Evolutionary conservation across 2,113 vertebrate species (phyloP), one percentile per base, ranked within the genome.

Genomic region (Panthera uncia): DNA sequence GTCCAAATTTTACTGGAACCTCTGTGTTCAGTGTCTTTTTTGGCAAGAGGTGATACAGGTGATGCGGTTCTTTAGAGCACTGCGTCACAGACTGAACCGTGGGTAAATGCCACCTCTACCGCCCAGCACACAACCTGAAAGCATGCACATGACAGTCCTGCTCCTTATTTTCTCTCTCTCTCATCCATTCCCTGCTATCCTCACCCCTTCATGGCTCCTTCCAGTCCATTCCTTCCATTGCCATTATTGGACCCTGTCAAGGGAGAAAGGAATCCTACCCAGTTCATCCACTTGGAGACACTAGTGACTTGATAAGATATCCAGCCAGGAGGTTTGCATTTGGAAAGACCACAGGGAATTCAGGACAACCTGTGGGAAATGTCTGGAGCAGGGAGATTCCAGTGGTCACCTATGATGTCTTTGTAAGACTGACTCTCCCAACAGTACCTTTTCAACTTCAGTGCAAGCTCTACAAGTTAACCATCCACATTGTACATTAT

Each of bases 21-120:
- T 73, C 38, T 80, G 21, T 78, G 36, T 4, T 84, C 50, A 65
- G 19, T 6, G 57, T 65, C 85, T 78, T 23, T 41, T 66, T 74
- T 71, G 19, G 29, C 41, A 55, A 65, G 45, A 45, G 6, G 16
- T 14, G 50, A 96, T n/a, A 12, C 7, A 55, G 21, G 71, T 89
- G 82, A 27, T 2, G 0, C 61, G 23, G 36, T 52, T 74, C 52
- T 50, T 71, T 23, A 36, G 31, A 48, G 12, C 1, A 4, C 19
- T n/a, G 3, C 1, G 21, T 55, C 48, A 38, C 6, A 29, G 16
- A 6, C 66, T 63, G 68, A 66, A 41, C 36, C 15, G 6, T 13
- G 73, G 31, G 45, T 13, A 8, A 48, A 18, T 0, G 1, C 1
- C 1, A 0, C 36, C 27, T 36, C 36, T 33, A 1, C 0, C 10